phyloP scores from a whole-genome alignment of 1,140 invertebrate genomes.

The Hermetia illucens region DNA sequence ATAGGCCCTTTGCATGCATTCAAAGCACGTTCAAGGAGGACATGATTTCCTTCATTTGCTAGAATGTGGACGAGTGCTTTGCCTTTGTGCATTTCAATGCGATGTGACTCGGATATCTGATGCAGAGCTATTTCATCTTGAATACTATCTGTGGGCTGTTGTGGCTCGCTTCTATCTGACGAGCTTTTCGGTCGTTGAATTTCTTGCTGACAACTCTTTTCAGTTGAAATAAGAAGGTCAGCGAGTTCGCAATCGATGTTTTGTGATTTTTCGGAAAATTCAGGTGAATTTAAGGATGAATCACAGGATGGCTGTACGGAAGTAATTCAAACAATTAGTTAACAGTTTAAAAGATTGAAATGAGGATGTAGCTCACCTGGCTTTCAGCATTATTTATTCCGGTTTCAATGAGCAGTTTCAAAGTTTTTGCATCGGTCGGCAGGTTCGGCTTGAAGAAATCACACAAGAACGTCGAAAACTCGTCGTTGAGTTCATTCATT shows the following conservation, averaged over 20 bases:
- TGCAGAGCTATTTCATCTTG: conserved; percentile 26
- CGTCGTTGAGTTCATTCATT: conserved; percentile 21
- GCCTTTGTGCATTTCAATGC: conserved; percentile 42
- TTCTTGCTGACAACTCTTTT: conserved; percentile 24
- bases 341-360: background rate
- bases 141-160: conserved; percentile 18
- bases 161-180: conserved; percentile 27
- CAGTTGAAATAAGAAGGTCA: conserved; percentile 24
- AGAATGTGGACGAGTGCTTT: conserved; percentile 58
- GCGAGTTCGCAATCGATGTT: conserved; percentile 30
- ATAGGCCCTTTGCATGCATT: conserved; percentile 38
- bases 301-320: conserved; percentile 26
- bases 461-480: conserved; percentile 24
- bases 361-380: conserved; percentile 6
- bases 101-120: conserved; percentile 26
- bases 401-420: conserved; percentile 49
- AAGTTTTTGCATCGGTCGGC: conserved; percentile 43
- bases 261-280: conserved; percentile 26
- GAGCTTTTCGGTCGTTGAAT: conserved; percentile 24
- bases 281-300: conserved; percentile 27
- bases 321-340: conserved; percentile 3
- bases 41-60: conserved; percentile 57
- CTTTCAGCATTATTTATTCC: conserved; percentile 34
- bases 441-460: conserved; percentile 36
- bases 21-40: conserved; percentile 46